Conservation (phyloP, 2,797 vertebrate genomes). For the Distichodus sexfasciatus region DNA sequence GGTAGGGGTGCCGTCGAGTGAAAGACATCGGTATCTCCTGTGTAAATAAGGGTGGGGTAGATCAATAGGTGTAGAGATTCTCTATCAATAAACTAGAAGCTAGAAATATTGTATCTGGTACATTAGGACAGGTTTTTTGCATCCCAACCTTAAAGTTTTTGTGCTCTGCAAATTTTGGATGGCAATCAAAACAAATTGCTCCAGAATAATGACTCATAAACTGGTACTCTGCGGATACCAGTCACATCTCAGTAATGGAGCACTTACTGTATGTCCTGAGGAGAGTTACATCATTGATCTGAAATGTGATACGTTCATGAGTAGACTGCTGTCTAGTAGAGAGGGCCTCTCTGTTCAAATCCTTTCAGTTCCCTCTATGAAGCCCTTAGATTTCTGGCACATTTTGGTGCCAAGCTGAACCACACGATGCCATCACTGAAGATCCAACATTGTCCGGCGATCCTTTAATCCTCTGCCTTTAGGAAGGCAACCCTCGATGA, state of each 20-base stretch:
- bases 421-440: neutral
- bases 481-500: neutral
- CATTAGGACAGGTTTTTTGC: too few relatives aligned
- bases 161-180: neutral
- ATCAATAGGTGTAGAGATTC: too few relatives aligned
- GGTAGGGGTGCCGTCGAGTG: too few relatives aligned
- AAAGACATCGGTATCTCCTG: too few relatives aligned
- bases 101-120: too few relatives aligned
- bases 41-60: too few relatives aligned
- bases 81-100: too few relatives aligned
- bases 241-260: constrained; percentile 24
- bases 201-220: neutral
- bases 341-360: neutral
- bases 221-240: neutral
- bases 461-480: neutral
- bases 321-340: constrained; percentile 12
- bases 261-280: constrained; percentile 26
- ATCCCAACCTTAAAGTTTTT: too few relatives aligned
- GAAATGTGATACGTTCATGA: constrained; percentile 27
- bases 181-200: neutral
- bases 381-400: neutral
- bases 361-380: neutral
- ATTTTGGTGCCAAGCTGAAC: neutral
- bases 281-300: constrained; percentile 27
- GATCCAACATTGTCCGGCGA: neutral